Evolutionary conservation across 1,140 invertebrate genomes (phyloP).

Genomic region (Halyomorpha halys): DNA sequence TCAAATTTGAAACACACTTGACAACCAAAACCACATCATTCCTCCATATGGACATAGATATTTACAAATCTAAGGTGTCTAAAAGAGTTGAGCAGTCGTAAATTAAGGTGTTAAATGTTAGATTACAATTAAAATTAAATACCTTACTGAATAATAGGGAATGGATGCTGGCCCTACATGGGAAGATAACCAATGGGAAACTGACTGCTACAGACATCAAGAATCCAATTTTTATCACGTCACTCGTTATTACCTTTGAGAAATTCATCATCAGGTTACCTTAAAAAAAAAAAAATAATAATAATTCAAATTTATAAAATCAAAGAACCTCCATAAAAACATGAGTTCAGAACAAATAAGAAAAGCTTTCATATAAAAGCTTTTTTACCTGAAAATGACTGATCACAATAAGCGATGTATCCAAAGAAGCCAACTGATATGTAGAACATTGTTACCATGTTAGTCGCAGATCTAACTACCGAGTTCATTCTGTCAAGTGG

Average conservation of each 20-base stretch:
- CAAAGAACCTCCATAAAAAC: neutral
- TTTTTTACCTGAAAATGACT: constrained; percentile 53
- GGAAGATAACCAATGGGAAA: constrained; percentile 93
- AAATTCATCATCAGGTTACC: constrained; percentile 88
- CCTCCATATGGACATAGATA: too few relatives aligned
- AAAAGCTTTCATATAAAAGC: constrained; percentile 15
- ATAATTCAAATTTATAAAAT: neutral
- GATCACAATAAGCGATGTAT: constrained; percentile 80
- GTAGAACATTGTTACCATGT: constrained; percentile 81
- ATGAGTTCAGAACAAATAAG: constrained; percentile 5
- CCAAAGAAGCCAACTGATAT: constrained; percentile 86
- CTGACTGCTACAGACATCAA: constrained; percentile 88
- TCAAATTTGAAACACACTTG: too few relatives aligned
- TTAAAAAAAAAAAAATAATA: constrained; percentile 32
- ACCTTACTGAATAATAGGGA: constrained; percentile 82
- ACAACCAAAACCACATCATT: too few relatives aligned
- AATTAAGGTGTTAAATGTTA: too few relatives aligned
- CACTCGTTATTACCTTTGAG: constrained; percentile 62
- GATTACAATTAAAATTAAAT: constrained; percentile 31
- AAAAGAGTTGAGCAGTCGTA: too few relatives aligned
- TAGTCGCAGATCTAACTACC: constrained; percentile 76
- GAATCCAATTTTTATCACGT: constrained; percentile 87
- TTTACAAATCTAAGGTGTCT: too few relatives aligned
- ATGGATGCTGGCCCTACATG: constrained; percentile 85
- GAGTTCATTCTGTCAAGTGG: constrained; percentile 80